A percentile compares a stretch with the other conserved stretches of the same genome.
Conservation (phyloP, 1,140 invertebrate genomes). For the Nebria ingens region DNA sequence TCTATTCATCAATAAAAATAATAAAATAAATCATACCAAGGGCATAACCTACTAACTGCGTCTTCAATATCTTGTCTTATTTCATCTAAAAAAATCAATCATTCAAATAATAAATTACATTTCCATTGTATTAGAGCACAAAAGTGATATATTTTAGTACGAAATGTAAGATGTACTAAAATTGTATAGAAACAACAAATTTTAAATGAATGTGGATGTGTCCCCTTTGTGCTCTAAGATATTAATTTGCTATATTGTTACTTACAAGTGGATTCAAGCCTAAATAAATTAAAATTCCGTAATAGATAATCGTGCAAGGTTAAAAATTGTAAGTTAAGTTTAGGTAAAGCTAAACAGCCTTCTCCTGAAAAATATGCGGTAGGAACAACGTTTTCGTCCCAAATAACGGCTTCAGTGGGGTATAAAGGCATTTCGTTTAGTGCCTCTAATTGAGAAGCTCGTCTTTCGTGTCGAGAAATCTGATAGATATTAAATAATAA, state of each 20-base stretch:
- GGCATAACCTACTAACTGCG: constrained; percentile 83
- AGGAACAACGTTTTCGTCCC: constrained; percentile 98
- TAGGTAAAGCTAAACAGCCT: constrained; percentile 89
- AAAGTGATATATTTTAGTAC: no score
- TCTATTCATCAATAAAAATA: constrained; percentile 3
- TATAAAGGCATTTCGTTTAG: constrained; percentile 98
- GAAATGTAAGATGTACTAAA: no score
- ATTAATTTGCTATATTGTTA: no score
- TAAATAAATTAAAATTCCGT: constrained; percentile 95
- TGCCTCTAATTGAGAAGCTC: constrained; percentile 85
- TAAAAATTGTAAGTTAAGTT: constrained; percentile 96
- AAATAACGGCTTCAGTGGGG: constrained; percentile 96
- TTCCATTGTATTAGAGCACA: no score
- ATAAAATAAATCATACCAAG: constrained; percentile 56
- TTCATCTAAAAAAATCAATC: constrained; percentile 61
- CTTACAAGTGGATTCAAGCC: constrained; percentile 95
- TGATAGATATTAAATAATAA: constrained; percentile 25
- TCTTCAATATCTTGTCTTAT: constrained; percentile 98
- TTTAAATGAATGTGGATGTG: no score
- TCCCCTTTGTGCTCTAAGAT: constrained; percentile 4
- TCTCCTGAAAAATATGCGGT: constrained; percentile 95
- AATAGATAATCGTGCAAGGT: constrained; percentile 97
- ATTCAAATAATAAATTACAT: constrained; percentile 7
- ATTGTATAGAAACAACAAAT: no score
- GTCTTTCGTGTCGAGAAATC: constrained; percentile 78